Percentiles rank a stretch among this genome's conserved stretches.
phyloP scores from a whole-genome alignment of 2,888 invertebrate species.

The Psylliodes chrysocephalus region DNA sequence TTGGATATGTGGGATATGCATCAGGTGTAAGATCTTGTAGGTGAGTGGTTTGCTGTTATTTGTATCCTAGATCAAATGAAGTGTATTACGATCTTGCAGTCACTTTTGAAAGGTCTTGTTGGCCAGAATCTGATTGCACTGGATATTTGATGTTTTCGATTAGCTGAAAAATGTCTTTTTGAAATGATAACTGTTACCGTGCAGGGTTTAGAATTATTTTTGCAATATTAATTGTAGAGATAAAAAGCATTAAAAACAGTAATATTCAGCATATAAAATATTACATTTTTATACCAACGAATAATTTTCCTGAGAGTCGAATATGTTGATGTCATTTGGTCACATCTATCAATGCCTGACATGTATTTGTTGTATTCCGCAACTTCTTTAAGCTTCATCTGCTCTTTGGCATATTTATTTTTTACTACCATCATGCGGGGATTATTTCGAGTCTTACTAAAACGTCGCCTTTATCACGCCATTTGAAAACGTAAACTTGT shows the following conservation, averaged over 20 bases:
- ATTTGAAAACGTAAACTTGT: no score
- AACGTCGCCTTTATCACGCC: no score
- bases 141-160: no score
- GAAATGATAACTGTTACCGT: no score
- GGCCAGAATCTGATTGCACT: no score
- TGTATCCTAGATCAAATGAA: no score
- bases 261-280: constrained; percentile 48
- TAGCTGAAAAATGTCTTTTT: no score
- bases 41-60: no score
- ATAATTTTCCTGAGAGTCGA: constrained; percentile 53
- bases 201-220: not conserved
- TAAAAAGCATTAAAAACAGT: not conserved
- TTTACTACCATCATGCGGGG: not conserved
- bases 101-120: no score
- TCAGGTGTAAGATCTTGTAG: no score
- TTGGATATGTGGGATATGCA: no score
- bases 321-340: constrained; percentile 29
- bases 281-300: constrained; percentile 53
- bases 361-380: not conserved
- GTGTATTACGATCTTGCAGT: no score
- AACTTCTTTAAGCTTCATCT: constrained; percentile 10
- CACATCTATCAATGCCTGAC: not conserved
- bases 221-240: not conserved
- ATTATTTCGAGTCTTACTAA: constrained; percentile 1
- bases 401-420: constrained; percentile 1